Evolutionary conservation across 2,797 vertebrate species (phyloP), one percentile per base, ranked within the genome.

Genomic region (Chromis chromis): DNA sequence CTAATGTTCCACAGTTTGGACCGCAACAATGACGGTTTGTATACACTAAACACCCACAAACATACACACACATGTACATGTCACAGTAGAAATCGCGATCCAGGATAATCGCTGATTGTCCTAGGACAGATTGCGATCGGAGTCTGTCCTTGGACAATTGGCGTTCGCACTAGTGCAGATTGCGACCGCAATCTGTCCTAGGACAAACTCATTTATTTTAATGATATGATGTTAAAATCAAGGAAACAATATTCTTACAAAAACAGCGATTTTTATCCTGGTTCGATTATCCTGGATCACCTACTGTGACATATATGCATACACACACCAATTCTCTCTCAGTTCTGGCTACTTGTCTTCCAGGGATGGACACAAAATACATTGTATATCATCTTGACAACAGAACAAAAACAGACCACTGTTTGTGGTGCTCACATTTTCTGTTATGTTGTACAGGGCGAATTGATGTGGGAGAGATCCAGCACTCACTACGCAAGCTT

Each of bases 391-490:
- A 48, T 17, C 1, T 70, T 48, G 14, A 53, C n/a, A 8, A 6
- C 1, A 0, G 19, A 42, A 36, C 27, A 46, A 53, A 56, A 2
- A 54, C 13, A 31, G 22, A 25, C 8, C 36, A 39, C 13, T 31
- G 17, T 55, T n/a, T 42, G 13, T 17, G 27, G 8, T 62, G 10
- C 7, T 28, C 48, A 59, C n/a, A 7, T 22, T 4, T 4, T 72
- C 21, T 78, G 31, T 48, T 70, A 10, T 85, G 1, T 67, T 31
- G 28, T 65, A 21, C 74, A 97, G 96, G 96, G 84, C 91, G 85
- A 36, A 97, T 97, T 0, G 96, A 97, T 52, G 92, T 93, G 27
- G 94, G 88, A 0, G 96, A 97, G 86, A 96, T 97, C 80, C 95
- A 96, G 81, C 92, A 94, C 65, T 95, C 94, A 13, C 92, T 97